Base-by-base conservation (phyloP, 1,140 invertebrate genomes). In the Popillia japonica region DNA sequence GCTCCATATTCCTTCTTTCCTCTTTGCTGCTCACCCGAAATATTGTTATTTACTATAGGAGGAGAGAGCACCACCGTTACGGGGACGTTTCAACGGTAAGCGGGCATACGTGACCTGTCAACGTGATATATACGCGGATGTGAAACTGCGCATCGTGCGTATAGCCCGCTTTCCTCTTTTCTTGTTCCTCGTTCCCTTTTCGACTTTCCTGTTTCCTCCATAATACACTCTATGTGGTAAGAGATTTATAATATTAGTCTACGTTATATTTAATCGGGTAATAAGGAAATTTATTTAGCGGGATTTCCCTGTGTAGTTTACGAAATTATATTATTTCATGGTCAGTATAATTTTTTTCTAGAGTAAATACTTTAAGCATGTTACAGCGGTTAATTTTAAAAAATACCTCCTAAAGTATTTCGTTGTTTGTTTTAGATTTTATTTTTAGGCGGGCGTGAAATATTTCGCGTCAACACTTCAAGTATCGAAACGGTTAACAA, bases 81-180 rank as follows among this genome's bases (percentile, higher is more conserved):
- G 6, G 6, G 17, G 14, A 55, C 17, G 27, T 48, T 48, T 10
- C 48, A 17, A 17, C 48, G 6, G 48, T n/a, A 55, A 55, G 48
- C n/a, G 10, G 44, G 14, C 17, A 20, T 17, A 55, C 48, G 48
- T 55, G 48, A 55, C 48, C 11, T 17, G 48, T 55, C 48, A 55
- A 55, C 48, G 48, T 55, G 48, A 55, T 55, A 55, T 55, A 17
- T 55, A 17, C 17, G 48, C 48, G 17, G 44, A 55, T 55, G 48
- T 55, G 48, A 34, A 34, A 34, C 27, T 34, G 14, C 48, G 7
- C 11, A 20, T 55, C 14, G 48, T 55, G 48, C n/a, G 48, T 55
- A 17, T 6, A 17, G 9, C 3, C 3, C 6, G 48, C 17, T 55
- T 14, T n/a, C 48, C 17, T 55, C 48, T 48, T 48, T 6, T n/a